Percentiles rank a stretch among this genome's conserved stretches.
phyloP scores from a whole-genome alignment of 2,113 vertebrate genomes.

The Ceyx melanurus region DNA sequence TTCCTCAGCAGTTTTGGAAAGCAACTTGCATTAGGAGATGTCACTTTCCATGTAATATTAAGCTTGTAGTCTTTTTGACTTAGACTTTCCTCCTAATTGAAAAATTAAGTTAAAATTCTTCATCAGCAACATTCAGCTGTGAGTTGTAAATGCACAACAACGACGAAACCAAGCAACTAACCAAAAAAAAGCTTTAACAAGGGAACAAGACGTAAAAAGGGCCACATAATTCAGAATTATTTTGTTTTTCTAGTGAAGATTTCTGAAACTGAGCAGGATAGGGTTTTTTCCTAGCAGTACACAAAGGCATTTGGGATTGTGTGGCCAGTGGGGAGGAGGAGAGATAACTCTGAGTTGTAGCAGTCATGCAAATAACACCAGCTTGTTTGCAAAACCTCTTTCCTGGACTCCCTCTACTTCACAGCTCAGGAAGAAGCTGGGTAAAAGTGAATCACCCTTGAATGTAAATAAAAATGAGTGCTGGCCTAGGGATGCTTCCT shows the following conservation, averaged over 20 bases:
- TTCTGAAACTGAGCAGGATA: not conserved
- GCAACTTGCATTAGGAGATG: not conserved
- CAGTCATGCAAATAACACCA: not conserved
- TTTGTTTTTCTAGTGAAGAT: not conserved
- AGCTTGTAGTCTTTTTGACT: not conserved
- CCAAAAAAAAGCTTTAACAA: not conserved
- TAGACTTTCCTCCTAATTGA: not conserved
- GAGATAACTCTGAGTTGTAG: not conserved
- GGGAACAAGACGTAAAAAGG: not conserved
- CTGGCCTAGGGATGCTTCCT: not conserved
- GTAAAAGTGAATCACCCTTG: not conserved
- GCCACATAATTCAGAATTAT: not conserved
- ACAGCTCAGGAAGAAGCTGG: not conserved
- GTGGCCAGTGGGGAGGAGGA: not conserved
- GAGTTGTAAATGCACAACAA: not conserved
- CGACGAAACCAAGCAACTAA: not conserved
- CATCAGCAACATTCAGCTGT: not conserved
- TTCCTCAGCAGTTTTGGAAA: not conserved
- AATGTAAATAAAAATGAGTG: conserved; percentile 44
- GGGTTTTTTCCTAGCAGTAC: not conserved
- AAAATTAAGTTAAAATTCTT: not conserved
- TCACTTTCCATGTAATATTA: not conserved
- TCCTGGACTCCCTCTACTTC: not conserved
- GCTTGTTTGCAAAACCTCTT: conserved; percentile 19
- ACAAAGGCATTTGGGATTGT: not conserved